These are phyloP conservation scores for Sus scrofa DNA, from an alignment of 2,113 vertebrate species.

Conservation along the genomic window DNA sequence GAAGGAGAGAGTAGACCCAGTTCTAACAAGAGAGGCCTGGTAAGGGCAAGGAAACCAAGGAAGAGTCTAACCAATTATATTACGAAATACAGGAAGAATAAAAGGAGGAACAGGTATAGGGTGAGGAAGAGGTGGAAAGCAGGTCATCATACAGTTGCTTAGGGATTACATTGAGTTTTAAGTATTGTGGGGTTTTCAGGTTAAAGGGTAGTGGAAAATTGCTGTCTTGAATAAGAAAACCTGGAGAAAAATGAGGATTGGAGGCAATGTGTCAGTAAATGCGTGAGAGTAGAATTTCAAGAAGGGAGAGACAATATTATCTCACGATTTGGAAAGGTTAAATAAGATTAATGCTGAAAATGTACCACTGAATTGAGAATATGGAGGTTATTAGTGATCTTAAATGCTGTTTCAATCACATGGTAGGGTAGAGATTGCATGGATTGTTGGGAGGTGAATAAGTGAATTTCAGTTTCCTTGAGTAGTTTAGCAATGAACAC, in stretches of 20 bases:
- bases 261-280: not conserved
- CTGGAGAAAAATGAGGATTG: not conserved
- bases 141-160: not conserved
- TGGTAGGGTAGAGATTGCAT: not conserved
- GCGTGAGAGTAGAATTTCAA: not conserved
- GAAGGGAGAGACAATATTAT: not conserved
- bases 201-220: not conserved
- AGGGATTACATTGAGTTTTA: not conserved
- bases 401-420: not conserved
- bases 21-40: not conserved
- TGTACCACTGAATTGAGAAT: not conserved
- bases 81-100: not conserved
- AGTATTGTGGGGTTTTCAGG: slow-evolving; percentile 6
- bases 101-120: not conserved
- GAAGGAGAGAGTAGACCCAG: not conserved
- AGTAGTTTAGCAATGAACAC: not conserved
- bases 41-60: not conserved
- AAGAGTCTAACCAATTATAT: not conserved
- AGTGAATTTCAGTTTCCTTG: not conserved
- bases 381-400: not conserved
- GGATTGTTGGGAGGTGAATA: not conserved
- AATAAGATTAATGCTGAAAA: not conserved
- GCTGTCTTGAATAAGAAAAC: not conserved
- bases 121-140: not conserved
- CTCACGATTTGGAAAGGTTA: not conserved